Percentiles rank a stretch among this genome's conserved stretches.
Conservation (phyloP, 2,797 vertebrate genomes). For the Borostomias antarcticus region DNA sequence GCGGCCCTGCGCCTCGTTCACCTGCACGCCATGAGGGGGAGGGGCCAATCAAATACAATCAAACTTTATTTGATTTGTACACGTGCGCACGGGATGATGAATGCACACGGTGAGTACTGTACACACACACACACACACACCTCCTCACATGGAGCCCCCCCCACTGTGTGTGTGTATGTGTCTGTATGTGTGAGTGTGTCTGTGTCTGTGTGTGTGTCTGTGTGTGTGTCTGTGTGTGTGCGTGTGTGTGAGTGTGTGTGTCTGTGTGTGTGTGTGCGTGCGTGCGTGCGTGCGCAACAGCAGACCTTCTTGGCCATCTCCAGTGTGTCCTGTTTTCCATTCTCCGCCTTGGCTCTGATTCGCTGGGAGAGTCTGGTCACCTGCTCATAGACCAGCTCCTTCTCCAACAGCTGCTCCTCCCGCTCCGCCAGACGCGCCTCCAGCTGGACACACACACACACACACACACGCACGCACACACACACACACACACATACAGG, state of each 20-base stretch:
- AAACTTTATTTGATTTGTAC: too few species aligned
- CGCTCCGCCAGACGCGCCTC: slow-evolving; percentile 79
- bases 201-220: background rate
- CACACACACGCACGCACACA: background rate
- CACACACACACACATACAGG: background rate
- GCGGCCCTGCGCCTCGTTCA: slow-evolving; percentile 69
- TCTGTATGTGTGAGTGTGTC: background rate
- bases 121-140: background rate
- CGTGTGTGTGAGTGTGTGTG: background rate
- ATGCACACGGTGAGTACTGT: slow-evolving; percentile 11
- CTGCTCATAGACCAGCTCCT: slow-evolving; percentile 82
- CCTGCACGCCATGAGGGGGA: too few species aligned
- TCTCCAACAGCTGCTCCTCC: slow-evolving; percentile 85
- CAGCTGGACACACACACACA: slow-evolving; percentile 70
- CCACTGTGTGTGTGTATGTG: slow-evolving; percentile 7
- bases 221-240: background rate
- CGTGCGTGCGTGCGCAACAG: too few species aligned
- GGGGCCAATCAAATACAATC: slow-evolving; percentile 11
- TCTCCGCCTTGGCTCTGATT: slow-evolving; percentile 66
- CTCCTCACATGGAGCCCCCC: slow-evolving; percentile 44
- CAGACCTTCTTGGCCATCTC: slow-evolving; percentile 84
- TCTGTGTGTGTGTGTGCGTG: slow-evolving; percentile 15
- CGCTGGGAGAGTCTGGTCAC: slow-evolving; percentile 77
- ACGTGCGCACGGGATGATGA: background rate
- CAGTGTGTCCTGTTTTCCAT: slow-evolving; percentile 75